These are phyloP conservation scores for Drosophila triauraria DNA, from an alignment of 1,140 invertebrate species.

Conservation along the genomic window DNA sequence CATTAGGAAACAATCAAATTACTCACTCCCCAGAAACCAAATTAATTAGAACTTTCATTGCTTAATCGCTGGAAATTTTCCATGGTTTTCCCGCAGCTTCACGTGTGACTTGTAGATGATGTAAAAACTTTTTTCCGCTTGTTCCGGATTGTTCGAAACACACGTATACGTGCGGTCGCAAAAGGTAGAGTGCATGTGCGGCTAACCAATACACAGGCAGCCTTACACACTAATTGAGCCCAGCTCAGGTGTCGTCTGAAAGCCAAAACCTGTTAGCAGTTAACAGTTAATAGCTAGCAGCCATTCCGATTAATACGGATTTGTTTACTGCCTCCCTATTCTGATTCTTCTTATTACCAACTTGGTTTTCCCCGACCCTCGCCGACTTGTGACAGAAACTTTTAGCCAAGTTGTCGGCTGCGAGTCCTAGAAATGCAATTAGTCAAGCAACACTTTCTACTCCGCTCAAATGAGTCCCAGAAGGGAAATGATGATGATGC, in stretches of 20 bases:
- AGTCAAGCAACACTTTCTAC: slow-evolving; percentile 18
- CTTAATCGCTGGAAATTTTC: slow-evolving; percentile 12
- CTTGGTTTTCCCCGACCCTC: background rate
- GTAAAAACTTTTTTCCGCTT: slow-evolving; percentile 27
- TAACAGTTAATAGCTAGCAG: slow-evolving; percentile 11
- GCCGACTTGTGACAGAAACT: slow-evolving; percentile 35
- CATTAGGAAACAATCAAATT: slow-evolving; percentile 35
- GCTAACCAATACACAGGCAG: slow-evolving; percentile 24
- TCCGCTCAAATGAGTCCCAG: slow-evolving; percentile 4
- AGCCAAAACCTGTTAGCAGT: slow-evolving; percentile 45
- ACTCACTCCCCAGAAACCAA: background rate
- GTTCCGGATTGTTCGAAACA: slow-evolving; percentile 19
- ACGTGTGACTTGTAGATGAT: slow-evolving; percentile 15
- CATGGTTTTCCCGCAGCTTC: slow-evolving; percentile 9
- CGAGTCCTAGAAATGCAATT: slow-evolving; percentile 31
- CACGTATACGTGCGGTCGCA: slow-evolving; percentile 21
- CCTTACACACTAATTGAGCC: slow-evolving; percentile 10
- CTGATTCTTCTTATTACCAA: background rate
- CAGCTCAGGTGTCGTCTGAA: slow-evolving; percentile 32
- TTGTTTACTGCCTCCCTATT: background rate
- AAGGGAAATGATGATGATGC: background rate
- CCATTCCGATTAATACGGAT: slow-evolving; percentile 7
- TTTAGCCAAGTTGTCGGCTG: slow-evolving; percentile 32
- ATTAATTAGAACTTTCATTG: slow-evolving; percentile 20
- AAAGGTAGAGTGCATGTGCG: slow-evolving; percentile 39